These are phyloP conservation scores for Apamea anceps DNA, from an alignment of 2,888 invertebrate species.

Conservation along the genomic window DNA sequence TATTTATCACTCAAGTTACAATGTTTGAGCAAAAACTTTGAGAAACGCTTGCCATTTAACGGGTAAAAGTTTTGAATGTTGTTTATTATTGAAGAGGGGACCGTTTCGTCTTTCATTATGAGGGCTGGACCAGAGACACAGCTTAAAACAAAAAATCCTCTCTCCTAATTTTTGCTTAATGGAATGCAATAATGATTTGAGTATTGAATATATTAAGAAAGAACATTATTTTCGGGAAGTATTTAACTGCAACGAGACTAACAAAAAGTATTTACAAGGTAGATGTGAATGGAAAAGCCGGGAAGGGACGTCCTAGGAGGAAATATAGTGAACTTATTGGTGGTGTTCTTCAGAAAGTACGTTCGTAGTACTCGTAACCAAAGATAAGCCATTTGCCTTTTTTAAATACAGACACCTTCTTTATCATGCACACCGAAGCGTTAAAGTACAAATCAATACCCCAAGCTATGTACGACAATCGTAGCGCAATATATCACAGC, in stretches of 20 bases:
- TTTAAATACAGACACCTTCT: not conserved
- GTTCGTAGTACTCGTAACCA: no score
- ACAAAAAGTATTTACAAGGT: no score
- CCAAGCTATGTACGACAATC: not conserved
- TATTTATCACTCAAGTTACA: constrained; percentile 44
- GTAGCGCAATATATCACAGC: constrained; percentile 23
- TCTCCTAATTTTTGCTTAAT: no score
- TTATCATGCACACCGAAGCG: not conserved
- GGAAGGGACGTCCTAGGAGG: no score
- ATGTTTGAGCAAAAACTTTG: constrained; percentile 56
- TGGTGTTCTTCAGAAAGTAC: no score
- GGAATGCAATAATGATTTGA: no score
- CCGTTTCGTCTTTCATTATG: constrained; percentile 21
- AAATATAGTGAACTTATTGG: no score
- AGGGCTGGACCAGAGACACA: not conserved
- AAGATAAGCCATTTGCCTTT: not conserved
- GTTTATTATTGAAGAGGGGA: constrained; percentile 20
- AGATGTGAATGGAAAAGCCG: no score
- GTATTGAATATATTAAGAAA: no score
- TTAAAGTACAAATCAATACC: constrained; percentile 29
- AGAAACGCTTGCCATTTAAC: constrained; percentile 38
- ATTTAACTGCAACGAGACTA: no score
- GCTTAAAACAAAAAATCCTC: not conserved
- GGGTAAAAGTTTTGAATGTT: constrained; percentile 44
- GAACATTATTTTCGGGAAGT: no score